phyloP scores from a whole-genome alignment of 2,888 invertebrate species.

The Apotomis turbidana region DNA sequence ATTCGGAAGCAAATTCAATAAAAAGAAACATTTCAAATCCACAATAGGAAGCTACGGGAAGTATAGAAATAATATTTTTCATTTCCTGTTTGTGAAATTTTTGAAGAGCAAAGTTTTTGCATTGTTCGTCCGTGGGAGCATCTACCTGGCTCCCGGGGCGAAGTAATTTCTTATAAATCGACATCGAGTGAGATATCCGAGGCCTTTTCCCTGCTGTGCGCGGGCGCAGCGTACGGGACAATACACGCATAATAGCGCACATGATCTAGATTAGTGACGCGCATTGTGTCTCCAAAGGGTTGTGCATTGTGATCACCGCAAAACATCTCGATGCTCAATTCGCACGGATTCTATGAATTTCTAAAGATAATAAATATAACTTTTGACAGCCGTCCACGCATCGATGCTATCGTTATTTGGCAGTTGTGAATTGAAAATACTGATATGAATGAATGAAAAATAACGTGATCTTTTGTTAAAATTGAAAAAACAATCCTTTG shows the following conservation, averaged over 20 bases:
- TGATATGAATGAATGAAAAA: slow-evolving; percentile 62
- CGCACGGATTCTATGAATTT: slow-evolving; percentile 80
- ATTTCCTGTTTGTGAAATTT: slow-evolving; percentile 77
- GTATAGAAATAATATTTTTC: slow-evolving; percentile 73
- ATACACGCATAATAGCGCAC: slow-evolving; percentile 73
- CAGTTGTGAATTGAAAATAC: slow-evolving; percentile 68
- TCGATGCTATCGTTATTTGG: slow-evolving; percentile 79
- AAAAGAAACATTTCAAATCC: slow-evolving; percentile 54
- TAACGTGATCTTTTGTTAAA: slow-evolving; percentile 46
- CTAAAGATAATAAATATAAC: slow-evolving; percentile 83
- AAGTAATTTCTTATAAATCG: slow-evolving; percentile 81
- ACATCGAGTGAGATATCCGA: slow-evolving; percentile 81
- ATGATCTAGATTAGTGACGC: slow-evolving; percentile 83
- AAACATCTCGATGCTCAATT: slow-evolving; percentile 78
- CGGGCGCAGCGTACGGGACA: slow-evolving; percentile 56
- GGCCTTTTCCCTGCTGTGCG: slow-evolving; percentile 61
- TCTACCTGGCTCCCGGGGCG: slow-evolving; percentile 78
- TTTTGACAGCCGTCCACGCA: slow-evolving; percentile 78
- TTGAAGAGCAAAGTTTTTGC: slow-evolving; percentile 72
- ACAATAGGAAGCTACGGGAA: slow-evolving; percentile 65
- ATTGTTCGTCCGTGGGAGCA: slow-evolving; percentile 77
- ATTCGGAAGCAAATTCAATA: slow-evolving; percentile 54
- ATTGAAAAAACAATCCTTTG: slow-evolving; percentile 26
- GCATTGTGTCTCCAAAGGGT: slow-evolving; percentile 83
- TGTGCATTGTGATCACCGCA: slow-evolving; percentile 67